A percentile compares a stretch with the other conserved stretches of the same genome.
These are phyloP conservation scores for Drosophila pegasa DNA, from an alignment of 2,888 invertebrate species.

Conservation along the genomic window DNA sequence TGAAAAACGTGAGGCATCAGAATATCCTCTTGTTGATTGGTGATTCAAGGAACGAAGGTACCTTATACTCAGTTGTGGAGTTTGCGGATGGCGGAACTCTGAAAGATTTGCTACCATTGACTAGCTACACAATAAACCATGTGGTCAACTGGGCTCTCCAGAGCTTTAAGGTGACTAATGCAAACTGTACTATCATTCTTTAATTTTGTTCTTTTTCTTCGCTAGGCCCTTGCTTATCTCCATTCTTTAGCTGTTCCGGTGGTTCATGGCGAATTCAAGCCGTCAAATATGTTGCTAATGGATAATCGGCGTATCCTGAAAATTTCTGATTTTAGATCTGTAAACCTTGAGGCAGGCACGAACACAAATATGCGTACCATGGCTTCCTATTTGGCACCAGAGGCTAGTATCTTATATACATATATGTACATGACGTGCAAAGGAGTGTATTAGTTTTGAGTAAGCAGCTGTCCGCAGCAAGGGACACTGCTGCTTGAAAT, in stretches of 20 bases:
- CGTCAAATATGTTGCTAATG: slow-evolving; percentile 2
- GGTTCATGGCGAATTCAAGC: neutral
- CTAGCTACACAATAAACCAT: neutral
- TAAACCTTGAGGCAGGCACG: neutral
- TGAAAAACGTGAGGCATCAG: neutral
- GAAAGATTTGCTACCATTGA: neutral
- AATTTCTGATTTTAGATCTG: neutral
- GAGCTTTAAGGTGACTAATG: neutral
- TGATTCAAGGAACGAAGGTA: neutral
- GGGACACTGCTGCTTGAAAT: too few relatives aligned
- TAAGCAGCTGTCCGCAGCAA: too few relatives aligned
- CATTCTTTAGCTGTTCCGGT: neutral
- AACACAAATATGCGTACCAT: neutral
- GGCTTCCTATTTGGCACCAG: slow-evolving; percentile 18
- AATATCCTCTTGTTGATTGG: neutral
- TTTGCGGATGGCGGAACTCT: neutral
- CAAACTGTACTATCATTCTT: too few relatives aligned
- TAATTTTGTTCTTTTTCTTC: neutral
- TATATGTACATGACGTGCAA: too few relatives aligned
- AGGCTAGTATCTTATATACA: slow-evolving; percentile 24
- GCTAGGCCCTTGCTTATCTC: neutral
- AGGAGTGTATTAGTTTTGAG: too few relatives aligned
- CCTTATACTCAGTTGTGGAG: neutral
- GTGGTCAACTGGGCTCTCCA: neutral
- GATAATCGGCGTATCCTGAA: neutral